A percentile compares a stretch with the other conserved stretches of the same genome.
phyloP scores from a whole-genome alignment of 2,113 vertebrate genomes.

The rat (Rattus norvegicus) region DNA sequence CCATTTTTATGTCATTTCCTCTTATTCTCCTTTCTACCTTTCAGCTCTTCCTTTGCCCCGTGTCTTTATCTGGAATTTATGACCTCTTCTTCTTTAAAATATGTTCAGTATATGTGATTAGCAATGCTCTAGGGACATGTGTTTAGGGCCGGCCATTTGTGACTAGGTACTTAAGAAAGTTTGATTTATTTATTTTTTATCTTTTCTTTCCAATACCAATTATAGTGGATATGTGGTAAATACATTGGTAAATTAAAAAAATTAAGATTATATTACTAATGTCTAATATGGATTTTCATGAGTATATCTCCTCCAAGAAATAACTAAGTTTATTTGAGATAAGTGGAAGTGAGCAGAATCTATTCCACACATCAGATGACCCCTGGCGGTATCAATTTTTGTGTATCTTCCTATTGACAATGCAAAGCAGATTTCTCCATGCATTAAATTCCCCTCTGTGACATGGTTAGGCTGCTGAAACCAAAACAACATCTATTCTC shows the following conservation, averaged over 20 bases:
- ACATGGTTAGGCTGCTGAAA: not conserved
- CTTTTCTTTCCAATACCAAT: not conserved
- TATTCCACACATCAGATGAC: not conserved
- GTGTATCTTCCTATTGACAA: not conserved
- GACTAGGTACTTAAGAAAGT: not conserved
- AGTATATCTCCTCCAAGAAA: not conserved
- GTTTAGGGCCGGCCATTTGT: not conserved
- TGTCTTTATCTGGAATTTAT: not conserved
- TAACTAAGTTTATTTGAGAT: no score
- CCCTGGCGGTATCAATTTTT: not conserved
- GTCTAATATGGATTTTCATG: not conserved
- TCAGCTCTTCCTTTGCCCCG: not conserved
- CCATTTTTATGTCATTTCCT: not conserved
- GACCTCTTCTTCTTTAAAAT: not conserved
- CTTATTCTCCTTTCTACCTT: not conserved
- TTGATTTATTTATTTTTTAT: not conserved
- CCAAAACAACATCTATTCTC: not conserved
- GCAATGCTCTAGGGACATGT: not conserved
- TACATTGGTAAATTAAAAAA: conserved; percentile 20
- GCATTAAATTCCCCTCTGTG: not conserved
- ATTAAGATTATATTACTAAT: not conserved
- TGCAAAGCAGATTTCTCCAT: not conserved
- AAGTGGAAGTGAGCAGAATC: not conserved
- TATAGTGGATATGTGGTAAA: not conserved
- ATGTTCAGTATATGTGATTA: no score